These are phyloP conservation scores for Clarias pachynema DNA, from an alignment of 2,797 vertebrate genomes.

Conservation along the genomic window DNA sequence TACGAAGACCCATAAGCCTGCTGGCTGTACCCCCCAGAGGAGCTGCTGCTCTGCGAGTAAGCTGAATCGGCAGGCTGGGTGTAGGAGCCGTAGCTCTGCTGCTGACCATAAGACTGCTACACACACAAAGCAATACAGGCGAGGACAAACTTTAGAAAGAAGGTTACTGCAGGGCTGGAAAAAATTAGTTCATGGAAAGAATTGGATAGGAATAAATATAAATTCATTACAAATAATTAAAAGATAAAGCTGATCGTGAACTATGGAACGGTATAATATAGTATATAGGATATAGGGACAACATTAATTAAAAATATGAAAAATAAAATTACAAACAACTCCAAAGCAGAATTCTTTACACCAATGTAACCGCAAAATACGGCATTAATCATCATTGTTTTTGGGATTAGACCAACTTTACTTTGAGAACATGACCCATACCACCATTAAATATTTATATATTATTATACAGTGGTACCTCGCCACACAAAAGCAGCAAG, in stretches of 20 bases:
- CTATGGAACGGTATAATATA: neutral
- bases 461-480: too few relatives aligned
- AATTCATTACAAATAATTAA: neutral
- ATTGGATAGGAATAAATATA: too few relatives aligned
- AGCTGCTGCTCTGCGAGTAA: conserved; percentile 81
- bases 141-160: neutral
- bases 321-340: neutral
- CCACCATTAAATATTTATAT: neutral
- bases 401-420: neutral
- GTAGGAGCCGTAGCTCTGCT: conserved; percentile 84
- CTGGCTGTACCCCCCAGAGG: conserved; percentile 78
- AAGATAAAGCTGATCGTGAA: neutral
- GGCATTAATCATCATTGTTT: neutral
- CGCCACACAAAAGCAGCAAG: too few relatives aligned
- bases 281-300: too few relatives aligned
- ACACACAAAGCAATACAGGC: conserved; percentile 21
- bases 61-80: conserved; percentile 80
- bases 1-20: conserved; percentile 83
- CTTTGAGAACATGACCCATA: neutral
- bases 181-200: neutral
- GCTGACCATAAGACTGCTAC: conserved; percentile 80
- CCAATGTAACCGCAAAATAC: neutral
- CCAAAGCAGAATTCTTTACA: neutral
- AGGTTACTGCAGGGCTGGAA: too few relatives aligned
- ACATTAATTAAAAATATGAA: too few relatives aligned